Evolutionary conservation across 1,140 invertebrate genomes (phyloP), one percentile per base, ranked within the genome.

Genomic region (Drosophila prosaltans): DNA sequence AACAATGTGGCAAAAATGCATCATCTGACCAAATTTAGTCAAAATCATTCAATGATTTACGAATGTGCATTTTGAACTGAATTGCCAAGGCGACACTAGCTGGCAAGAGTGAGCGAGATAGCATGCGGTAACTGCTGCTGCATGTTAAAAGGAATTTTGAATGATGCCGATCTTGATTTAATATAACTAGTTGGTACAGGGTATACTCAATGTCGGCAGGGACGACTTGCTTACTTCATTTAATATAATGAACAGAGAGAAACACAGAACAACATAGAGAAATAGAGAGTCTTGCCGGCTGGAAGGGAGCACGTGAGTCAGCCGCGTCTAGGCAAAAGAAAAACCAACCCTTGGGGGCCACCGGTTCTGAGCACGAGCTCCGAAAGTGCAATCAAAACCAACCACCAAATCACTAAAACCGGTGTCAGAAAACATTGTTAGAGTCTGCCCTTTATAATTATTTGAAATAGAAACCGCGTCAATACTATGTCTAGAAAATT

Each of bases 171-270:
- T 16, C 16, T 16, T 16, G 16, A 16, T 16, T 16, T 16, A 16
- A 16, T 16, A 16, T 16, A 16, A 16, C 16, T 16, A 16, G 16
- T 16, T 16, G 16, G 16, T 16, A 16, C 16, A 16, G 16, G 16
- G 16, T 16, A 16, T 16, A 16, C 16, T 16, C 16, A 16, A 16
- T 16, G 16, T 16, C 16, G 16, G 16, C 16, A 16, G 16, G 16
- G 16, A 16, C 16, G 16, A 16, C 16, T 16, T 16, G 16, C 16
- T 16, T 16, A 16, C 16, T 16, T 16, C 16, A 16, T 16, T 86
- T 86, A 88, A 86, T 88, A 86, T 86, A 86, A 86, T 86, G 82
- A 86, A 86, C 82, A 86, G 79, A 72, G 75, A 75, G 79, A 54
- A 57, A 61, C 62, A 62, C 48, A 72, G 16, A 51, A 9, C 24